Base-by-base conservation (phyloP, 2,888 invertebrate genomes). In the Hoplodrina ambigua region DNA sequence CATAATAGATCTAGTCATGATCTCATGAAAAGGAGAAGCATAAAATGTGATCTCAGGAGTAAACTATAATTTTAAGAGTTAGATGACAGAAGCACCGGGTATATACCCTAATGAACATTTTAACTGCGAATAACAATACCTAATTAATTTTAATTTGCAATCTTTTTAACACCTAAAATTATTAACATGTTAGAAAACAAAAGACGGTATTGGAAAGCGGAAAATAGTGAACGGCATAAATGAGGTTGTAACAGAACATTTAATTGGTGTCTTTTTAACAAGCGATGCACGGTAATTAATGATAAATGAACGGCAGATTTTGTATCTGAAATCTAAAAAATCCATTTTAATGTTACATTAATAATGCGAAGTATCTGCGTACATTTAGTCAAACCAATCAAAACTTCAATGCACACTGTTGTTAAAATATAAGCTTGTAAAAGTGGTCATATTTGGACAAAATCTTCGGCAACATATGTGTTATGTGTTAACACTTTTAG, bases 181-280 rank as follows among this genome's bases (percentile, higher is more conserved):
- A 59, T n/a, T 59, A 72, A 69, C 66, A 63, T 58, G 63, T 20
- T 4, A 68, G 64, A 74, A 67, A 82, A 82, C 54, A 30, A 59
- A 46, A 58, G 41, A 65, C 15, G 69, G 68, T 60, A 56, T 63
- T 57, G 57, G 60, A 75, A 72, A 56, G 71, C 5, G 56, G 55
- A 25, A 57, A 60, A n/a, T 41, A 33, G 17, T 54, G 8, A 50
- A 67, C 50, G 70, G 52, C 56, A 37, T 75, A 74, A 81, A 79
- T 85, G 84, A 87, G 87, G 85, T 87, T 85, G 85, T 86, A 87
- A 86, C 83, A 79, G 80, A 84, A 82, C 66, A 69, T 73, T 70
- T 79, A 75, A 85, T 88, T 78, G 84, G 69, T 87, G 85, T 88
- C 78, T 75, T 73, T 65, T 64, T 65, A 72, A 83, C 78, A 75